These are phyloP conservation scores for Eulemur albifrons DNA, from an alignment of 2,797 vertebrate genomes.

Conservation along the genomic window DNA sequence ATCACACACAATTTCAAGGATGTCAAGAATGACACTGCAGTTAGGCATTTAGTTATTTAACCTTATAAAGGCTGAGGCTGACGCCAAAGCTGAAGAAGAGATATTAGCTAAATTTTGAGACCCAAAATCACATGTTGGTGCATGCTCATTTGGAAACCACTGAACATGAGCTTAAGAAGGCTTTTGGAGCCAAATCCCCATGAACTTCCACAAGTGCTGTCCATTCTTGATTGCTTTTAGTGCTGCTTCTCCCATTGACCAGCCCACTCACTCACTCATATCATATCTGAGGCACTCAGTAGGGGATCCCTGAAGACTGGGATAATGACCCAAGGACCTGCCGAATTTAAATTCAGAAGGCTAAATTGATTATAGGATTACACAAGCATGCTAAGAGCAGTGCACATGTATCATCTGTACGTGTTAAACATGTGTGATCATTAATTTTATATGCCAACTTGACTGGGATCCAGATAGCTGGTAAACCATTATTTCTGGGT, in stretches of 20 bases:
- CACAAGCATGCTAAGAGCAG: not conserved
- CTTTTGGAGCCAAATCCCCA: not conserved
- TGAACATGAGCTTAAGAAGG: not conserved
- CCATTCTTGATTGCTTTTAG: not conserved
- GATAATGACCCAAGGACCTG: not conserved
- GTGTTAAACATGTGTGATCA: not conserved
- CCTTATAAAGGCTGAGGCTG: not conserved
- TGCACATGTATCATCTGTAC: not conserved
- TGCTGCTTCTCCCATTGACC: not conserved
- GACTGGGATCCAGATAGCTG: not conserved
- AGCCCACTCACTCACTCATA: not conserved
- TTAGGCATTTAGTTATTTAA: not conserved
- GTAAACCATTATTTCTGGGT: not conserved
- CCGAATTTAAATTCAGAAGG: not conserved
- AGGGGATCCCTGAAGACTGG: not conserved
- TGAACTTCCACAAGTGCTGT: not conserved
- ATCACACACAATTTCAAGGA: not conserved
- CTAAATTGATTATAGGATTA: not conserved
- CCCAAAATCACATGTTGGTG: not conserved
- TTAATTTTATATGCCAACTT: not conserved
- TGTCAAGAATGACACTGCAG: not conserved
- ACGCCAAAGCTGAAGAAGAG: not conserved
- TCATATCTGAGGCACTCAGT: not conserved
- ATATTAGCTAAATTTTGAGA: not conserved
- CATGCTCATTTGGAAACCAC: not conserved